phyloP scores from a whole-genome alignment of 2,113 vertebrate species.

The Epinephelus fuscoguttatus region DNA sequence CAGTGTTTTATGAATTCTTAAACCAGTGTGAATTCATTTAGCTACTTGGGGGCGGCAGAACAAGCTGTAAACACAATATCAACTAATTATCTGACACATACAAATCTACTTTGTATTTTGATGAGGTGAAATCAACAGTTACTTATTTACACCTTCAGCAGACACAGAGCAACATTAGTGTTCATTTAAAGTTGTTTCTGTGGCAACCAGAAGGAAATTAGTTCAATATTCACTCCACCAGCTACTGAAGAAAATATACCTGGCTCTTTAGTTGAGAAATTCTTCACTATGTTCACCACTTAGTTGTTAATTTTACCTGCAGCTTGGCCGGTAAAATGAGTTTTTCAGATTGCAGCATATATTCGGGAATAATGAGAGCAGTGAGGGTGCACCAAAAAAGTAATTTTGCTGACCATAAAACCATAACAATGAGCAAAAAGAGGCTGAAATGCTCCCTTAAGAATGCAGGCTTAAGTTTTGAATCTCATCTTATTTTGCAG shows the following conservation, averaged over 20 bases:
- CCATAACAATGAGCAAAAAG: too few species aligned
- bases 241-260: not conserved
- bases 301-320: too few species aligned
- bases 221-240: not conserved
- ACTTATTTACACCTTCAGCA: not conserved
- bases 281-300: too few species aligned
- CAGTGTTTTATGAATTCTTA: not conserved
- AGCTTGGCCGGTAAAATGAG: too few species aligned
- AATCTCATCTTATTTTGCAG: not conserved
- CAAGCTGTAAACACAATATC: not conserved
- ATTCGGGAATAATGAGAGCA: not conserved
- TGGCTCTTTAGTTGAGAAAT: not conserved
- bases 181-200: not conserved
- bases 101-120: not conserved
- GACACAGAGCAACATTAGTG: not conserved
- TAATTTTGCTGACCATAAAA: too few species aligned
- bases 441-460: too few species aligned
- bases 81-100: not conserved
- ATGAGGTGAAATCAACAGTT: not conserved
- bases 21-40: not conserved
- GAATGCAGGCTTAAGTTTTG: not conserved
- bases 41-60: not conserved
- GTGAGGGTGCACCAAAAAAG: not conserved
- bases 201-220: not conserved
- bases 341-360: not conserved